phyloP scores from a whole-genome alignment of 2,888 invertebrate species.

The Acronicta leporina region DNA sequence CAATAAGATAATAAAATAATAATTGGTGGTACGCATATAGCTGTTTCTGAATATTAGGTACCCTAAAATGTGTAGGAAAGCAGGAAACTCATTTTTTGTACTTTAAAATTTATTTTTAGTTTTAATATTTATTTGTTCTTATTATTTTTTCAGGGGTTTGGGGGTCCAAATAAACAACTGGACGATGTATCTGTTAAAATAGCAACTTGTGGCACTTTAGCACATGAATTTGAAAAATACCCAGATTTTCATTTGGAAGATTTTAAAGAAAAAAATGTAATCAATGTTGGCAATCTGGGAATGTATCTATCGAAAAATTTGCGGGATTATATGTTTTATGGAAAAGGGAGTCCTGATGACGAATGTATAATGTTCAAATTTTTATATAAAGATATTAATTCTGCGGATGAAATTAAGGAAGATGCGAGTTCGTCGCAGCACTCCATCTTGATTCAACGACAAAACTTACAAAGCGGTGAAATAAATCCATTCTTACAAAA shows the following conservation, averaged over 20 bases:
- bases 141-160: constrained; percentile 32
- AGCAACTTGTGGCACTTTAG: constrained; percentile 10
- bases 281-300: constrained; percentile 55
- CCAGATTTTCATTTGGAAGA: constrained; percentile 50
- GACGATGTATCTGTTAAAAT: constrained; percentile 24
- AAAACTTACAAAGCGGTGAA: constrained; percentile 3
- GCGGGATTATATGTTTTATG: constrained; percentile 58
- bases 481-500: constrained; percentile 10
- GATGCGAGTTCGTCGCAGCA: background rate
- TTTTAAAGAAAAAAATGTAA: constrained; percentile 57
- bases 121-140: background rate
- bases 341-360: constrained; percentile 53
- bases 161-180: constrained; percentile 7
- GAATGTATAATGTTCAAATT: constrained; percentile 64
- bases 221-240: constrained; percentile 13
- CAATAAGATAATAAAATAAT: no score
- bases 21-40: no score
- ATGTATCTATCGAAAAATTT: constrained; percentile 66
- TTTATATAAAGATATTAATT: constrained; percentile 32
- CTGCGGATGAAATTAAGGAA: background rate
- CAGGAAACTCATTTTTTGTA: no score
- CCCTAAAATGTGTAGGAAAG: no score
- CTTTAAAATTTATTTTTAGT: no score
- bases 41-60: no score
- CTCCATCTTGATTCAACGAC: constrained; percentile 7